phyloP scores from a whole-genome alignment of 2,888 invertebrate genomes.

The Mesorhabditis spiculigera region DNA sequence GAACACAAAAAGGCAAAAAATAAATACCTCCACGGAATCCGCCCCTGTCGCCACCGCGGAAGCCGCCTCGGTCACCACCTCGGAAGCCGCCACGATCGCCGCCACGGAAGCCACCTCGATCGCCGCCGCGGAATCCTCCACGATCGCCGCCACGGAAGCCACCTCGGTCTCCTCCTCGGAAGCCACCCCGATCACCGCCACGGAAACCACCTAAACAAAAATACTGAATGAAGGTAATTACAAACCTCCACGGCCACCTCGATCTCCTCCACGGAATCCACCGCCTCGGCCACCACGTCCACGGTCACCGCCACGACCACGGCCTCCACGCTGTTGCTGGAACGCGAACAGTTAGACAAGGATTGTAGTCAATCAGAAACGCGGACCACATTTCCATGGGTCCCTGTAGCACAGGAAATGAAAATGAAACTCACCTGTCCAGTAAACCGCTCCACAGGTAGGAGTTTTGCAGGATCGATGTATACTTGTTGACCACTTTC shows the following conservation, averaged over 20 bases:
- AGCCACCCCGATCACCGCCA: conserved; percentile 23
- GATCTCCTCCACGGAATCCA: conserved; percentile 21
- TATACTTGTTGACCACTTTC: conserved; percentile 78
- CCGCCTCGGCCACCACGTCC: conserved; percentile 59
- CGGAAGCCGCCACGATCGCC: conserved; percentile 16
- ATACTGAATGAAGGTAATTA: background rate
- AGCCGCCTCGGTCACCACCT: conserved; percentile 17
- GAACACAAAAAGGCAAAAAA: conserved; percentile 12
- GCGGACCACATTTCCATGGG: conserved; percentile 18
- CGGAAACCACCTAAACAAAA: conserved; percentile 41
- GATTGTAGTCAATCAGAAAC: background rate
- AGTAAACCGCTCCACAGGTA: conserved; percentile 80
- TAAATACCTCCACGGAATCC: conserved; percentile 63
- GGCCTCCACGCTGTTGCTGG: conserved; percentile 11
- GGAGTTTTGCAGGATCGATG: conserved; percentile 87
- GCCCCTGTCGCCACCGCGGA: conserved; percentile 50
- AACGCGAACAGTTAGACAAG: conserved; percentile 3
- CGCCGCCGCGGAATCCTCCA: conserved; percentile 58
- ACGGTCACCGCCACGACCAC: conserved; percentile 36
- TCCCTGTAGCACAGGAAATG: conserved; percentile 34
- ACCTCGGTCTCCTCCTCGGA: conserved; percentile 57
- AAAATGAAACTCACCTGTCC: conserved; percentile 22
- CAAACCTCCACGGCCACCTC: conserved; percentile 46
- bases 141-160: conserved; percentile 61
- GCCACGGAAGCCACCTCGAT: conserved; percentile 16